phyloP scores from a whole-genome alignment of 2,888 invertebrate genomes.

The Drosophila mettleri region DNA sequence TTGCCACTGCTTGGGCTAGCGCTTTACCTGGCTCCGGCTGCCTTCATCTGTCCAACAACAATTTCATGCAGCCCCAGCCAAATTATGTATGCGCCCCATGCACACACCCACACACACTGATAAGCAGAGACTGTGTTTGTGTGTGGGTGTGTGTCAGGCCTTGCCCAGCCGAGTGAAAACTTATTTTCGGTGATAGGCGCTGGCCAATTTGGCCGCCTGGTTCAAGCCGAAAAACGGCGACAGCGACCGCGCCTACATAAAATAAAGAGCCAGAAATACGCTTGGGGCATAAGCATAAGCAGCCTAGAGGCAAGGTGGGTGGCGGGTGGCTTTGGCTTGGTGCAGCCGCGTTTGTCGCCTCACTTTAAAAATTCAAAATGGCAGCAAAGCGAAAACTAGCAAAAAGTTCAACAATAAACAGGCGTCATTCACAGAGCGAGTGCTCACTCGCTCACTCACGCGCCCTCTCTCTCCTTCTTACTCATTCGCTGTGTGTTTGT shows the following conservation, averaged over 20 bases:
- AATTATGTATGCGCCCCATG: conserved; percentile 77
- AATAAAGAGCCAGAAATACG: not conserved
- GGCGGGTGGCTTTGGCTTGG: not conserved
- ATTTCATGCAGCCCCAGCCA: conserved; percentile 69
- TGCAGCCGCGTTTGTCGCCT: conserved; percentile 37
- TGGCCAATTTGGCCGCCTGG: conserved; percentile 70
- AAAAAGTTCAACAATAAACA: conserved; percentile 55
- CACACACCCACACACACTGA: conserved; percentile 12
- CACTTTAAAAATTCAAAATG: conserved; percentile 75
- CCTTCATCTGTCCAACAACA: conserved; percentile 59
- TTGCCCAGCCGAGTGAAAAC: conserved; percentile 55
- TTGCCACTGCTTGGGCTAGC: conserved; percentile 67
- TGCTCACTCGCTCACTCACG: conserved; percentile 1
- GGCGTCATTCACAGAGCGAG: conserved; percentile 49
- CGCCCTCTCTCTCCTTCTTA: not conserved
- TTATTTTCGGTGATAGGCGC: conserved; percentile 66
- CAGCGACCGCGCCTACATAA: conserved; percentile 38
- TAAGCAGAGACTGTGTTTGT: conserved; percentile 8
- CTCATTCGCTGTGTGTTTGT: conserved; percentile 26
- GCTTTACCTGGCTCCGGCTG: conserved; percentile 52
- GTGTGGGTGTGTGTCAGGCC: conserved; percentile 15
- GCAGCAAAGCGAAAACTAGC: conserved; percentile 66
- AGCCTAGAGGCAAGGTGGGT: no score
- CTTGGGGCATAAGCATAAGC: not conserved
- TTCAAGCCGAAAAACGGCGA: conserved; percentile 11